phyloP scores from a whole-genome alignment of 2,113 vertebrate genomes.

The Petaurus breviceps region DNA sequence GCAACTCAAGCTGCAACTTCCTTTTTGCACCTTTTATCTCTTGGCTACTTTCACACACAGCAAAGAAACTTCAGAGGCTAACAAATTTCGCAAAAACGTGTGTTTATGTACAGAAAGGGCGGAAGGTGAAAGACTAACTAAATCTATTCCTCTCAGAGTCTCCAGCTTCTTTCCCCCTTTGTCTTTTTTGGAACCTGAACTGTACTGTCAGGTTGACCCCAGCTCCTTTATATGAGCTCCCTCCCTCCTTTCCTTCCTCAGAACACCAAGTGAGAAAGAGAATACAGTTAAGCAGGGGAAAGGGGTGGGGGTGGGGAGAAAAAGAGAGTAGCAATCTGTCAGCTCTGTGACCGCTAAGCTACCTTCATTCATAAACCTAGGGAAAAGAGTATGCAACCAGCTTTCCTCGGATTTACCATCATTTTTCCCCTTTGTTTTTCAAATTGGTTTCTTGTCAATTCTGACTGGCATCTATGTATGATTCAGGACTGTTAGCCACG shows the following conservation, averaged over 20 bases:
- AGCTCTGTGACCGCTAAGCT: neutral
- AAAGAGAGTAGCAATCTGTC: neutral
- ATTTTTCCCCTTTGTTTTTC: neutral
- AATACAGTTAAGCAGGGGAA: neutral
- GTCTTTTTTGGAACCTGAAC: slow-evolving; percentile 27
- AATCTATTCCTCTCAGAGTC: neutral
- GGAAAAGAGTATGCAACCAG: neutral
- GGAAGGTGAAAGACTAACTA: slow-evolving; percentile 37
- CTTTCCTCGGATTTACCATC: slow-evolving; percentile 18
- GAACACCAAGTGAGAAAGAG: slow-evolving; percentile 28
- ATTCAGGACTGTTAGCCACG: slow-evolving; percentile 15
- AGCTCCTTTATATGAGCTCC: neutral
- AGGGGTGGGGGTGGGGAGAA: neutral
- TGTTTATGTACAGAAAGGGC: slow-evolving; percentile 36
- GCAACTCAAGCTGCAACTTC: neutral
- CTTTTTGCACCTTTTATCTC: slow-evolving; percentile 1
- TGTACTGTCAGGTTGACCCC: slow-evolving; percentile 19
- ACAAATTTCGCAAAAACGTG: slow-evolving; percentile 43
- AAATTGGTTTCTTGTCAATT: slow-evolving; percentile 43
- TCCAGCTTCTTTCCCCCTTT: neutral
- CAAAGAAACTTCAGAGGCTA: slow-evolving; percentile 36
- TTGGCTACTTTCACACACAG: neutral
- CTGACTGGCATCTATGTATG: slow-evolving; percentile 47
- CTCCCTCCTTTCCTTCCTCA: neutral
- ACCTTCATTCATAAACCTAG: slow-evolving; percentile 10